These are phyloP conservation scores for Habropoda laboriosa DNA, from an alignment of 1,140 invertebrate genomes.

Conservation along the genomic window DNA sequence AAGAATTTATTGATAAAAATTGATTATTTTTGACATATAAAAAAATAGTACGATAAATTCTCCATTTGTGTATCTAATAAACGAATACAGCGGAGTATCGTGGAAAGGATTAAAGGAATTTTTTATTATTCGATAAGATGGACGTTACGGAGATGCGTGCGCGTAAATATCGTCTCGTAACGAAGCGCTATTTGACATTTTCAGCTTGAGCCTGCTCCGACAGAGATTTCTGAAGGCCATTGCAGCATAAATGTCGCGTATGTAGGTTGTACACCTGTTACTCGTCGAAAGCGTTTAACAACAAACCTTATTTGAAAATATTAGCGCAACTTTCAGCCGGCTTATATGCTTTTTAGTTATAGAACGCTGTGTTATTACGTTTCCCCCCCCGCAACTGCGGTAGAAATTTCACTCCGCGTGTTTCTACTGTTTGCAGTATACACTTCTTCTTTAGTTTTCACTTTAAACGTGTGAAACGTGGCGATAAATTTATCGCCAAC, in stretches of 20 bases:
- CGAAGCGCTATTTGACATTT: neutral
- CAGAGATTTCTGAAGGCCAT: constrained; percentile 51
- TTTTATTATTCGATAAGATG: neutral
- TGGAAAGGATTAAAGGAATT: neutral
- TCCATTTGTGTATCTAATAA: too few relatives aligned
- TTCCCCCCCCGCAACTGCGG: neutral
- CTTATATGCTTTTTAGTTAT: constrained; percentile 3
- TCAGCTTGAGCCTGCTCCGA: constrained; percentile 1
- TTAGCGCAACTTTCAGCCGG: constrained; percentile 18
- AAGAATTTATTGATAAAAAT: too few relatives aligned
- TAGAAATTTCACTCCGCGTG: constrained; percentile 2
- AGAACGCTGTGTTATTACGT: neutral
- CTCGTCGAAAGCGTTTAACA: constrained; percentile 37
- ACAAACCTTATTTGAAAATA: constrained; percentile 47
- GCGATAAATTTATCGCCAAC: constrained; percentile 10
- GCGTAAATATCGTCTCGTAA: neutral
- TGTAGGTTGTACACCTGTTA: constrained; percentile 51
- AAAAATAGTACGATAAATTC: too few relatives aligned
- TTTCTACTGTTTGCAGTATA: neutral
- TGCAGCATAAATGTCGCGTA: constrained; percentile 16
- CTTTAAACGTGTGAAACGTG: neutral
- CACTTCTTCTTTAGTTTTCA: neutral
- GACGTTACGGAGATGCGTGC: neutral
- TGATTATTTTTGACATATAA: too few relatives aligned
- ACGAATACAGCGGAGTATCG: neutral